A percentile compares a stretch with the other conserved stretches of the same genome.
phyloP scores from a whole-genome alignment of 2,113 vertebrate species.

The Spea bombifrons region DNA sequence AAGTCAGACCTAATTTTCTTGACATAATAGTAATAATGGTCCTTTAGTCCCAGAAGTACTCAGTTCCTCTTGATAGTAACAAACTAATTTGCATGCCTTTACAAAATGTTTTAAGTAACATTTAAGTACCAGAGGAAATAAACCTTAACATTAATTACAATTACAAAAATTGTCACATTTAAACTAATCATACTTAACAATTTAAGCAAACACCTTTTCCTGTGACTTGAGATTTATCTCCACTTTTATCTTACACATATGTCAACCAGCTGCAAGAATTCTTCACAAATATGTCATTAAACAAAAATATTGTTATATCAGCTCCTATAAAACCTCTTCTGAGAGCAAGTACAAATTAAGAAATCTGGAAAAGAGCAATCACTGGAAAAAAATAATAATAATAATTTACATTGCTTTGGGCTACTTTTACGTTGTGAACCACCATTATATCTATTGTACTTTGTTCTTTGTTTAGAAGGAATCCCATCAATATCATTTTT shows the following conservation, averaged over 20 bases:
- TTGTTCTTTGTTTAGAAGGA: not conserved
- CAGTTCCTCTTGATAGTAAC: slow-evolving; percentile 68
- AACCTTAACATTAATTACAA: slow-evolving; percentile 80
- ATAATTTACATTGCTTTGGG: slow-evolving; percentile 14
- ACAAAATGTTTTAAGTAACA: slow-evolving; percentile 79
- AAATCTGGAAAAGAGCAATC: not conserved
- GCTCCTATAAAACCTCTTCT: slow-evolving; percentile 1
- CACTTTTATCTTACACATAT: slow-evolving; percentile 6
- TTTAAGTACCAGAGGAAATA: slow-evolving; percentile 77
- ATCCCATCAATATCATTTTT: not conserved
- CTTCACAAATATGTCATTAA: slow-evolving; percentile 3
- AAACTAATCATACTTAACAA: slow-evolving; percentile 74
- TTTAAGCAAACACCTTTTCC: slow-evolving; percentile 71
- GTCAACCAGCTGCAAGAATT: slow-evolving; percentile 41
- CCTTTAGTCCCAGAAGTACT: slow-evolving; percentile 68
- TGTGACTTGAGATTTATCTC: slow-evolving; percentile 61
- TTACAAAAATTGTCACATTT: slow-evolving; percentile 73
- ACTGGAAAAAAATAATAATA: slow-evolving; percentile 1
- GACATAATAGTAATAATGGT: slow-evolving; percentile 73
- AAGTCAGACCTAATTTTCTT: slow-evolving; percentile 73
- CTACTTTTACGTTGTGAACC: not conserved
- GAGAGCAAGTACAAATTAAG: not conserved
- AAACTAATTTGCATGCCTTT: slow-evolving; percentile 71
- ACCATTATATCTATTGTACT: not conserved
- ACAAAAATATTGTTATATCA: not conserved